These are phyloP conservation scores for Xenops minutus DNA, from an alignment of 2,797 vertebrate genomes.

Conservation along the genomic window DNA sequence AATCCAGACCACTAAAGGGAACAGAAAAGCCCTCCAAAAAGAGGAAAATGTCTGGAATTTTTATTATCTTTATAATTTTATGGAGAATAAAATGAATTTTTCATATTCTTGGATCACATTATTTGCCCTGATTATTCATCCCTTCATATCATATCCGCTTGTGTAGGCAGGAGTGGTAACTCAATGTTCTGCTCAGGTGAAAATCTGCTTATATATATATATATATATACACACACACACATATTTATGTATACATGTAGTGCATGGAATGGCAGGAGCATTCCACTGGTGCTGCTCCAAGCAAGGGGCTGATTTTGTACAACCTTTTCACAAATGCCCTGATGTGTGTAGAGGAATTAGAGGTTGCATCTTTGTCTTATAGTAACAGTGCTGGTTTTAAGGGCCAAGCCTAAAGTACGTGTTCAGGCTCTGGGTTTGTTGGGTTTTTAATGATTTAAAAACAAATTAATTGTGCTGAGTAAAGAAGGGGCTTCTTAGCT, in stretches of 20 bases:
- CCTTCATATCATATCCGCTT: neutral
- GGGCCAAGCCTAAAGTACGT: neutral
- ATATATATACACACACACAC: too few species aligned
- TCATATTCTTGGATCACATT: neutral
- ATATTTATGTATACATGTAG: fast-evolving
- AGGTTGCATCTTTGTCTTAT: neutral
- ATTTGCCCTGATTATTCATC: constrained; percentile 9
- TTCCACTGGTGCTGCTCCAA: neutral
- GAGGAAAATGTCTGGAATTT: neutral
- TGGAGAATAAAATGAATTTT: neutral
- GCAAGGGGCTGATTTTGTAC: neutral
- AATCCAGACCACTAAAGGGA: neutral
- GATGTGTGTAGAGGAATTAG: neutral
- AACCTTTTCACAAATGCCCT: neutral
- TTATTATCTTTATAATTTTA: constrained; percentile 7
- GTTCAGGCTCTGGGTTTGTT: neutral
- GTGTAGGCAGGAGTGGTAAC: neutral
- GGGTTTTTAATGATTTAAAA: neutral
- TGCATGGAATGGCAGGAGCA: neutral
- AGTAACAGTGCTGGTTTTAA: neutral
- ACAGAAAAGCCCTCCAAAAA: neutral
- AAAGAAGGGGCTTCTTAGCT: neutral
- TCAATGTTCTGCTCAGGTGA: neutral
- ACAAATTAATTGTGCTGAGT: neutral
- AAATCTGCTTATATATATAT: neutral